phyloP scores from a whole-genome alignment of 2,797 vertebrate species.

The Pristis pectinata region DNA sequence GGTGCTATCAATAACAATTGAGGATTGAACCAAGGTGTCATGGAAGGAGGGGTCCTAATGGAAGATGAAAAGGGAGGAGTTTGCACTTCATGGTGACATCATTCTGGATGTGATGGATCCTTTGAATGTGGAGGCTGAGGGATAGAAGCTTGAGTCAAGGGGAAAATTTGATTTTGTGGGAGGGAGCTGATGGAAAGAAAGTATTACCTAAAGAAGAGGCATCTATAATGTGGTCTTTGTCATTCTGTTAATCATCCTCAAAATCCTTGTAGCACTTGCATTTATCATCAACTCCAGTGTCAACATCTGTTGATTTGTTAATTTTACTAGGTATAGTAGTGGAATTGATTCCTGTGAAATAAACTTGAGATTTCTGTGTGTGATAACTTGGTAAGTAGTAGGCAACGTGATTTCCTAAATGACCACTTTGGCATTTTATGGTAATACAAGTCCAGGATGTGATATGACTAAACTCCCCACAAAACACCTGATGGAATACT shows the following conservation, averaged over 20 bases:
- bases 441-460: background rate
- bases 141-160: no score
- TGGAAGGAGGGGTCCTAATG: no score
- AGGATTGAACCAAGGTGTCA: no score
- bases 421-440: background rate
- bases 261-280: background rate
- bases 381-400: background rate
- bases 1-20: no score
- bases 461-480: background rate
- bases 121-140: no score
- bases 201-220: background rate
- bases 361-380: background rate
- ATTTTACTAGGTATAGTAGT: background rate
- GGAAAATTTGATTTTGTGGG: background rate
- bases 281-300: background rate
- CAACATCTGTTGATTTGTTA: background rate
- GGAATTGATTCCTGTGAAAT: background rate
- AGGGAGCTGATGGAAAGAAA: no score
- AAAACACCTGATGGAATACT: background rate
- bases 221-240: background rate
- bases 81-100: no score
- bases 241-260: background rate
- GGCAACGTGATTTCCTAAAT: background rate
- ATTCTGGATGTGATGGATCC: no score
- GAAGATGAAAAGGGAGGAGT: no score